These are phyloP conservation scores for Caloenas nicobarica DNA, from an alignment of 2,113 vertebrate species.

Conservation along the genomic window DNA sequence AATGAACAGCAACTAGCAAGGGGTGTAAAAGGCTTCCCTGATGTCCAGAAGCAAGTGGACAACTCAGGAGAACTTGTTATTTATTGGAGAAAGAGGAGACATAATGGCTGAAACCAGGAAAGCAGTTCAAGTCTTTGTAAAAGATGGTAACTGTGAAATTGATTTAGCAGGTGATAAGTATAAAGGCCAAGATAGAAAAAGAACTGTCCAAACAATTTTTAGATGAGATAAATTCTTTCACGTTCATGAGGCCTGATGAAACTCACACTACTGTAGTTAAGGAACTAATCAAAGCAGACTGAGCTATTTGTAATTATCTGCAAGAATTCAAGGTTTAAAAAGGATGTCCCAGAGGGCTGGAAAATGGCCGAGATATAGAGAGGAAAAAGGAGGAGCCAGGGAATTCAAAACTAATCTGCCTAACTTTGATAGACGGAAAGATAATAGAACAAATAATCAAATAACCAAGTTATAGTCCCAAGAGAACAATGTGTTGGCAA, in stretches of 20 bases:
- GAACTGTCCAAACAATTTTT: not conserved
- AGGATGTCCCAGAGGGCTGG: constrained; percentile 13
- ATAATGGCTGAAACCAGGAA: not conserved
- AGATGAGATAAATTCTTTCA: constrained; percentile 10
- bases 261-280: not conserved
- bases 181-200: not conserved
- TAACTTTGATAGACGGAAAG: constrained; percentile 33
- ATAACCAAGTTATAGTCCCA: not conserved
- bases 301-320: not conserved
- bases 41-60: not conserved
- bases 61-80: not conserved
- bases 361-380: not conserved
- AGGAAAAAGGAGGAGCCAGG: constrained; percentile 24
- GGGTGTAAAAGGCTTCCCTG: not conserved
- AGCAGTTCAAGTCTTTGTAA: not conserved
- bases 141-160: not conserved
- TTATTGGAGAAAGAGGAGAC: not conserved
- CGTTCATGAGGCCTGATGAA: not conserved
- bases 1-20: not conserved
- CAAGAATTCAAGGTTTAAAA: constrained; percentile 24
- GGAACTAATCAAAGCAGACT: constrained; percentile 12
- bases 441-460: constrained; percentile 16
- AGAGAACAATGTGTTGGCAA: constrained; percentile 14
- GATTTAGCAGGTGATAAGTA: not conserved
- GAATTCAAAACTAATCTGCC: constrained; percentile 7